Evolutionary conservation across 2,888 invertebrate genomes (phyloP).

Genomic region (Byasa hedistus): DNA sequence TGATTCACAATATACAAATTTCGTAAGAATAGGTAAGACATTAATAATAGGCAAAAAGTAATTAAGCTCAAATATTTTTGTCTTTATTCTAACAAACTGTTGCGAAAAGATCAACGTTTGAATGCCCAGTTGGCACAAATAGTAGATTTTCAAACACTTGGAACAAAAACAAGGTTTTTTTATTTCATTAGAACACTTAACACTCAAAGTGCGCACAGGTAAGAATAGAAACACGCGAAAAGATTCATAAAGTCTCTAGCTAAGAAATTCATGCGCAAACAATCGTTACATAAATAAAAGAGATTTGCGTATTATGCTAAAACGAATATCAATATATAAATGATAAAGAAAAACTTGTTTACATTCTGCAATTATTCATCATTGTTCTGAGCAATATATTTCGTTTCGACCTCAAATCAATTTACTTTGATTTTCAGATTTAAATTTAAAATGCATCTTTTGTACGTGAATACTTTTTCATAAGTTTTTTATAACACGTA

Average conservation of each 20-base stretch:
- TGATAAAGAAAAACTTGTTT: too few species aligned
- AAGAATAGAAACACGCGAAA: slow-evolving; percentile 24
- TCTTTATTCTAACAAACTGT: background rate
- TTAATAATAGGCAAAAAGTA: too few species aligned
- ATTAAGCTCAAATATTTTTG: background rate
- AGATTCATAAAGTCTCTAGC: slow-evolving; percentile 12
- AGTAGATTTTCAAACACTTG: background rate
- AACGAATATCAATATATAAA: background rate
- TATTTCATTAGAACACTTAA: slow-evolving; percentile 13
- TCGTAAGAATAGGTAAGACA: background rate
- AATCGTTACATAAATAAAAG: background rate
- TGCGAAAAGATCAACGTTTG: background rate
- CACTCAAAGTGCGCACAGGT: slow-evolving; percentile 9
- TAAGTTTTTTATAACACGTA: too few species aligned
- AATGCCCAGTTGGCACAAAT: slow-evolving; percentile 1
- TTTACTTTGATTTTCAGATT: too few species aligned
- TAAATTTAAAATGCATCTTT: too few species aligned
- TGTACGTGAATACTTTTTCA: too few species aligned
- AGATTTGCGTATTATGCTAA: background rate
- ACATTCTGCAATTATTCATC: background rate
- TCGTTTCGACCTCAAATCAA: background rate
- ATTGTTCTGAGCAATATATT: background rate
- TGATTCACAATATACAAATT: background rate
- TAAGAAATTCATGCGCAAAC: background rate
- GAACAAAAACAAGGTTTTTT: slow-evolving; percentile 11